Base-by-base conservation (phyloP, 2,888 invertebrate genomes). In the Drosophila subsilvestris region DNA sequence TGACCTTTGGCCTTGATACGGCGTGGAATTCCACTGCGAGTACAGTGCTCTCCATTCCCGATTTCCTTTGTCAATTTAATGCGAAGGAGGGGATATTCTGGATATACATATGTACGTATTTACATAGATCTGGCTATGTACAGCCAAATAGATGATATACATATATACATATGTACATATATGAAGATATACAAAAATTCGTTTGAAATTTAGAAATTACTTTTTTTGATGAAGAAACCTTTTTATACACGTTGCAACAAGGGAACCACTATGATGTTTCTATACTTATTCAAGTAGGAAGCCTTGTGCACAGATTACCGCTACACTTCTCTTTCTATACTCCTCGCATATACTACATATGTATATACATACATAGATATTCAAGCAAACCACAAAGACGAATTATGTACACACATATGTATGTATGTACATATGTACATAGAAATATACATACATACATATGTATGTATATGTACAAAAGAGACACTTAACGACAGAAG, bases 1-100 rank as follows among this genome's bases (percentile, higher is more conserved):
- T 58, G 18, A 63, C 65, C 65, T 63, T 27, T 48, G 63, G 63
- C 65, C 65, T 65, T 65, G 63, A 54, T 62, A 54, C 54, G 37
- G 18, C 22, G 22, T 12, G 17, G 42, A 48, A 63, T 65, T 65
- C 65, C 53, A 43, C 12, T n/a, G 17, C 51, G 22, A 12, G 20
- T 48, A n/a, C 61, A 27, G 51, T 18, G 12, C 3, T 27, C 17
- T 10, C 32, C 32, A 37, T 14, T 37, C 14, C 37, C 14, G 37
- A 6, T 37, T 37, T 37, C 14, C 37, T 37, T 37, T 37, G 37
- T 37, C 37, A 14, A 37, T 37, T 32, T 6, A 55, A 47, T 37
- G 10, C 3, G 17, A 45, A 17, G 18, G 18, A 45, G 25, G 1
- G 22, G 44, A 45, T 54, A 27, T 18, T 56, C 37, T 14, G 14